phyloP scores from a whole-genome alignment of 2,113 vertebrate genomes.

The Myanophis thanlyinensis region DNA sequence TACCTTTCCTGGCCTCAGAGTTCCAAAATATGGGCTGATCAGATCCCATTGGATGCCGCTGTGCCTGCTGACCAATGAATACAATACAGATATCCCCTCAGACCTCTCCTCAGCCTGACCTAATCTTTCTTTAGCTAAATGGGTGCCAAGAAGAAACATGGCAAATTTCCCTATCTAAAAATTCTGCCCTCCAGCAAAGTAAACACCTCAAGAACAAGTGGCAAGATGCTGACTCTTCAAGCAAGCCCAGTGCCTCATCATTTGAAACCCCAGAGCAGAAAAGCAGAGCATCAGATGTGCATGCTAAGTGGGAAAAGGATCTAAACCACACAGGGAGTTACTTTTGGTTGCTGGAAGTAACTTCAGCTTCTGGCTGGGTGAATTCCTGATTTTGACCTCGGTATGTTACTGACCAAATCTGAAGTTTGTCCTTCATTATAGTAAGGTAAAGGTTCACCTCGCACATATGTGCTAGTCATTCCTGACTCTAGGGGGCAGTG shows the following conservation, averaged over 20 bases:
- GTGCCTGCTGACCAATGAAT: neutral
- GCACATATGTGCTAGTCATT: too few relatives aligned
- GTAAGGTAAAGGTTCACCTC: too few relatives aligned
- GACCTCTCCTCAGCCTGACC: neutral
- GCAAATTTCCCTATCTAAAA: neutral
- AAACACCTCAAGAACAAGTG: neutral
- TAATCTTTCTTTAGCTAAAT: neutral
- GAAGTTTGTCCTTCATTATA: neutral
- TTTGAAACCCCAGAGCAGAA: neutral
- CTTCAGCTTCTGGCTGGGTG: too few relatives aligned
- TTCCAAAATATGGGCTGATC: neutral
- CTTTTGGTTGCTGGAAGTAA: too few relatives aligned
- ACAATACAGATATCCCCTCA: neutral
- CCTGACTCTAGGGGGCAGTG: too few relatives aligned
- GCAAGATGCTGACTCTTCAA: neutral
- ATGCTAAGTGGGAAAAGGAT: too few relatives aligned
- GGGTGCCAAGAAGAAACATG: neutral
- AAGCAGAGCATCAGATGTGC: neutral
- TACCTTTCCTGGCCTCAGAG: neutral
- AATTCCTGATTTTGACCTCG: too few relatives aligned
- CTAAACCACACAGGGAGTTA: too few relatives aligned
- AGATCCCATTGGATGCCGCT: neutral
- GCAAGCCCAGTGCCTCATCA: neutral
- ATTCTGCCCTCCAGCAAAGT: neutral
- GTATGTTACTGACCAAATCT: neutral